These are phyloP conservation scores for Pseudochirops cupreus DNA, from an alignment of 2,797 vertebrate genomes.

Conservation along the genomic window DNA sequence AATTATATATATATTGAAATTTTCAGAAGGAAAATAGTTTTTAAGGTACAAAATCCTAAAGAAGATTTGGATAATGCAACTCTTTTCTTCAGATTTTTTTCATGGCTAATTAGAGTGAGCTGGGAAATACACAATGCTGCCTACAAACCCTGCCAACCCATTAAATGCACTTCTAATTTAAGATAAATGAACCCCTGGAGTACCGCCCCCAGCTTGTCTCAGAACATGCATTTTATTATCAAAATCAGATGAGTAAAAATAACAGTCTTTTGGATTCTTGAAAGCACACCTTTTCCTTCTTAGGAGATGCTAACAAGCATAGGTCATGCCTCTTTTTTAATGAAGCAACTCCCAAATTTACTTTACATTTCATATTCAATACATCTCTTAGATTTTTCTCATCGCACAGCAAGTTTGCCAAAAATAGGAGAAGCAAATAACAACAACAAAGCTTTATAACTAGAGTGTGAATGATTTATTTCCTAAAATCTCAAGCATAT, in stretches of 20 bases:
- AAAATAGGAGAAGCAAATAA: conserved; percentile 50
- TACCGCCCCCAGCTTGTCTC: conserved; percentile 72
- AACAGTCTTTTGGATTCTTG: conserved; percentile 71
- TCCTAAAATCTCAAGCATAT: conserved; percentile 68
- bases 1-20: conserved; percentile 60
- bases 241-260: conserved; percentile 66
- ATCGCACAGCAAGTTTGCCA: conserved; percentile 65
- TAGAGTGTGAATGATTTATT: conserved; percentile 73
- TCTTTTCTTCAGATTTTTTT: conserved; percentile 80
- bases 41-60: conserved; percentile 77
- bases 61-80: conserved; percentile 78
- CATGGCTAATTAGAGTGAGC: conserved; percentile 79
- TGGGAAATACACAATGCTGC: conserved; percentile 77
- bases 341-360: conserved; percentile 55
- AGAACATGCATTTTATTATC: conserved; percentile 75
- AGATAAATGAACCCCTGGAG: conserved; percentile 77
- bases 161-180: conserved; percentile 75
- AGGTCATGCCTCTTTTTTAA: conserved; percentile 64
- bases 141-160: conserved; percentile 71
- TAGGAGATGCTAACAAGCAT: conserved; percentile 55
- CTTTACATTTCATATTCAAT: conserved; percentile 57
- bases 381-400: conserved; percentile 68
- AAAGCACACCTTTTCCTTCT: conserved; percentile 70
- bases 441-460: conserved; percentile 67
- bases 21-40: conserved; percentile 79